Evolutionary conservation across 2,888 invertebrate genomes (phyloP).

Genomic region (Brachyptera putata): DNA sequence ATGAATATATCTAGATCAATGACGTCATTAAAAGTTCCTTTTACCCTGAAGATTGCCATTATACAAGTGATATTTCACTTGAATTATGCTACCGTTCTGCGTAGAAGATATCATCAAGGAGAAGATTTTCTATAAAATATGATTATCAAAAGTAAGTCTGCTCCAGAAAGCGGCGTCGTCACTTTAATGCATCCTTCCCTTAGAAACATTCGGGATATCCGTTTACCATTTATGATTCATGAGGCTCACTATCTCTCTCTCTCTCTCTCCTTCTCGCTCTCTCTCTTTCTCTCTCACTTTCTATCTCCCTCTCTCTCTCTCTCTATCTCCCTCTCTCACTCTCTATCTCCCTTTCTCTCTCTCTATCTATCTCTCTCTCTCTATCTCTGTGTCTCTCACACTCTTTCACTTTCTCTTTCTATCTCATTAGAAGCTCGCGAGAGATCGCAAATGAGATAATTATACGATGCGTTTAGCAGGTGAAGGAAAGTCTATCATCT

Average conservation of each 20-base stretch:
- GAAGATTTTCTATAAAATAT: background rate
- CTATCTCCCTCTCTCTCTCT: too few relatives aligned
- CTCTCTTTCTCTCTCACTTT: too few relatives aligned
- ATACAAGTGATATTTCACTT: too few relatives aligned
- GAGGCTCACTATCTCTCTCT: conserved; percentile 3
- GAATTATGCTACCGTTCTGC: too few relatives aligned
- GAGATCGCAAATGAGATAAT: conserved; percentile 5
- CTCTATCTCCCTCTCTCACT: too few relatives aligned
- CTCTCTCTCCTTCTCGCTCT: too few relatives aligned
- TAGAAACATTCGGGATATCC: conserved; percentile 25
- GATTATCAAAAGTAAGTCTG: background rate
- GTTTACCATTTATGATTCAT: conserved; percentile 20
- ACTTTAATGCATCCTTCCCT: conserved; percentile 26
- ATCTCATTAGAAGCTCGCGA: background rate
- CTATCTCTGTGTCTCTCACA: too few relatives aligned
- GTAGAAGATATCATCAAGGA: too few relatives aligned
- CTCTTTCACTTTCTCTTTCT: too few relatives aligned
- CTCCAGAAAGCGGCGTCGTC: background rate
- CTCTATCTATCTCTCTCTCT: conserved; percentile 5
- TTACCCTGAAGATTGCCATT: too few relatives aligned
- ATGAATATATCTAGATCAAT: too few relatives aligned
- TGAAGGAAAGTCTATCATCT: background rate
- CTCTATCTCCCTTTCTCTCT: background rate
- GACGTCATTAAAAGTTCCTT: too few relatives aligned
- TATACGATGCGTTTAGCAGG: background rate